Evolutionary conservation across 2,113 vertebrate species (phyloP), one percentile per base, ranked within the genome.

Genomic region (Paracanthobrama guichenoti): DNA sequence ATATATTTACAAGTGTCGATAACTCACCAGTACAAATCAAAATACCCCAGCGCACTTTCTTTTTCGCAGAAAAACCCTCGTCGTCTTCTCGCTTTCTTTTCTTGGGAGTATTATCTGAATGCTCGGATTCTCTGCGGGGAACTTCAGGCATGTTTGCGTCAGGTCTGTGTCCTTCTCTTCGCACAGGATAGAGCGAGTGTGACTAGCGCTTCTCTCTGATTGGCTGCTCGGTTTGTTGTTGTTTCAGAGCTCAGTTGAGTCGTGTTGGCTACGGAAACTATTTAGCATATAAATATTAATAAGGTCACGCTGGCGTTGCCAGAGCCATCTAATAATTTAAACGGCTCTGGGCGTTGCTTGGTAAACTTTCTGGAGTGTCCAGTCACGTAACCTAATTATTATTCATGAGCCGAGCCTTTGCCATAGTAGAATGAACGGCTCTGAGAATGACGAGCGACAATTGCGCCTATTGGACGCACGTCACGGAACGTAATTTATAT

Each of bases 21-120:
- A 67, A 72, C 97, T 94, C 92, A 99, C 97, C 97, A 97, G 98
- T 97, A 92, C 97, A 98, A 86, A 96, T 98, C 90, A 99, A 95
- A 91, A 99, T 93, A 82, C 95, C 96, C 97, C 97, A 98, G 93
- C 94, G 93, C 88, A 95, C 91, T 89, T 92, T 96, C 89, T 95
- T 94, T 90, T 95, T 94, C 7, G 91, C 86, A 88, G 94, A 88
- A 85, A 88, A 87, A 83, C 93, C 92, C 85, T 93, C 92, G 88
- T 84, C 4, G 28, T 62, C 87, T 71, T 88, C 92, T 92, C 88
- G 86, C 75, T 91, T 91, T 87, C 94, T 93, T 92, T 95, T 95
- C 90, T 71, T 89, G 89, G 90, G 84, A n/a, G 78, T 57, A 44
- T 84, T 89, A 76, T 16, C 89, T 79, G 28, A 48, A 83, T 62